A percentile compares a stretch with the other conserved stretches of the same genome.
These are phyloP conservation scores for Intellagama lesueurii DNA, from an alignment of 2,797 vertebrate genomes.

Conservation along the genomic window DNA sequence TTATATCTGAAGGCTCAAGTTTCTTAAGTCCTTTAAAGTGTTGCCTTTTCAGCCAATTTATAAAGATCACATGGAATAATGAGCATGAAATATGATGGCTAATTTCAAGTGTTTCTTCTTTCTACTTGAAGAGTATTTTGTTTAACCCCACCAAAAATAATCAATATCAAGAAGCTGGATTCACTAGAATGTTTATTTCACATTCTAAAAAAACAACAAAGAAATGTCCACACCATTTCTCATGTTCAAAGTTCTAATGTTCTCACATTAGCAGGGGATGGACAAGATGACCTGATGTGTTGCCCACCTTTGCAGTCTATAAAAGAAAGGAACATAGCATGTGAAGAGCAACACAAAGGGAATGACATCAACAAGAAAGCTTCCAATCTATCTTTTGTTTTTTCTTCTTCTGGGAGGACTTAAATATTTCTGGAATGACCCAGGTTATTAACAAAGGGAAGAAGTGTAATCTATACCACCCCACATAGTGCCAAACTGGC, in stretches of 20 bases:
- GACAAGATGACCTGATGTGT: conserved; percentile 36
- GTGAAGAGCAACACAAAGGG: conserved; percentile 15
- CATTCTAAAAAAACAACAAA: conserved; percentile 19
- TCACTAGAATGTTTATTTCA: conserved; percentile 52
- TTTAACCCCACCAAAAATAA: neutral
- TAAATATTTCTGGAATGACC: conserved; percentile 8
- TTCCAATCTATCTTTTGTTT: conserved; percentile 1
- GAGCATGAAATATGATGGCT: conserved; percentile 3
- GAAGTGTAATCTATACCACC: neutral
- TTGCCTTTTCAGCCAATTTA: neutral
- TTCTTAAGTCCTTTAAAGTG: neutral
- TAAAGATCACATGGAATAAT: too few relatives aligned
- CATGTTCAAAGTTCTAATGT: conserved; percentile 43
- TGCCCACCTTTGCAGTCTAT: conserved; percentile 26
- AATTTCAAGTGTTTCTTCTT: conserved; percentile 7
- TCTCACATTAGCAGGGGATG: conserved; percentile 36
- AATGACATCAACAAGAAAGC: conserved; percentile 2
- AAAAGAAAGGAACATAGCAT: conserved; percentile 44
- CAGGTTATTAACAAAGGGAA: neutral
- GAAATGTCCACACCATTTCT: conserved; percentile 42
- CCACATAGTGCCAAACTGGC: neutral
- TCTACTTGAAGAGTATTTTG: neutral
- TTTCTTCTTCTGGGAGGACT: neutral
- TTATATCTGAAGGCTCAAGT: conserved; percentile 33
- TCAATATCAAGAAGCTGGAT: conserved; percentile 39